phyloP scores from a whole-genome alignment of 1,140 invertebrate species.

The Rhagoletis zephyria region DNA sequence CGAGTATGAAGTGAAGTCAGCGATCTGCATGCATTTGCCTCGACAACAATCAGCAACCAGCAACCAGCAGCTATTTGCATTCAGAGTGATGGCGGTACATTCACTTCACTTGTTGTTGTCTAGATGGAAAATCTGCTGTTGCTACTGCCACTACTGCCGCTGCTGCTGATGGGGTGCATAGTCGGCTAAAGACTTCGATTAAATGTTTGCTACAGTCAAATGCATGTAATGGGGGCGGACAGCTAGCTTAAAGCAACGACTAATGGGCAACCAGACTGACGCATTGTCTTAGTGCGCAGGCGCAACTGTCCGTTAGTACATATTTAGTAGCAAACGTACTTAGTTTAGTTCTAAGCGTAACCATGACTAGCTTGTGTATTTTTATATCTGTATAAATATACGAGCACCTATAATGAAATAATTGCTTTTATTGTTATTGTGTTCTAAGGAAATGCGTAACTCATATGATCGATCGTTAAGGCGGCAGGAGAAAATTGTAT shows the following conservation, averaged over 20 bases:
- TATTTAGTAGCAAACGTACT: background rate
- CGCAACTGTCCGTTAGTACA: background rate
- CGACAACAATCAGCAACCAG: background rate
- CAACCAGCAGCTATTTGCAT: background rate
- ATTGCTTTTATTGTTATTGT: too few species aligned
- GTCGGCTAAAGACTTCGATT: background rate
- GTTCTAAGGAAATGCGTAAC: too few species aligned
- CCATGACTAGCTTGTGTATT: background rate
- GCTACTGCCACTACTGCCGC: background rate
- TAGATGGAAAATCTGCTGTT: background rate
- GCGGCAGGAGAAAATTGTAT: too few species aligned
- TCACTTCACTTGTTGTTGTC: background rate
- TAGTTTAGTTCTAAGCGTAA: background rate
- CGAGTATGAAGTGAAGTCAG: too few species aligned
- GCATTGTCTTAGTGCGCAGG: background rate
- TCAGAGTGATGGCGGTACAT: background rate
- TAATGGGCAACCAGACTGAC: constrained; percentile 1
- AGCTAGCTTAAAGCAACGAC: constrained; percentile 28
- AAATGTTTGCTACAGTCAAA: background rate
- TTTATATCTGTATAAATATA: background rate
- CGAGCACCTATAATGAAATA: background rate
- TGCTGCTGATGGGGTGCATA: background rate
- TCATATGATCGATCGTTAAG: too few species aligned
- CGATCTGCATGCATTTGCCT: constrained; percentile 33
- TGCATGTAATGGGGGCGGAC: constrained; percentile 28